phyloP scores from a whole-genome alignment of 2,888 invertebrate species.

The Imbricaverruca yamaguchii region DNA sequence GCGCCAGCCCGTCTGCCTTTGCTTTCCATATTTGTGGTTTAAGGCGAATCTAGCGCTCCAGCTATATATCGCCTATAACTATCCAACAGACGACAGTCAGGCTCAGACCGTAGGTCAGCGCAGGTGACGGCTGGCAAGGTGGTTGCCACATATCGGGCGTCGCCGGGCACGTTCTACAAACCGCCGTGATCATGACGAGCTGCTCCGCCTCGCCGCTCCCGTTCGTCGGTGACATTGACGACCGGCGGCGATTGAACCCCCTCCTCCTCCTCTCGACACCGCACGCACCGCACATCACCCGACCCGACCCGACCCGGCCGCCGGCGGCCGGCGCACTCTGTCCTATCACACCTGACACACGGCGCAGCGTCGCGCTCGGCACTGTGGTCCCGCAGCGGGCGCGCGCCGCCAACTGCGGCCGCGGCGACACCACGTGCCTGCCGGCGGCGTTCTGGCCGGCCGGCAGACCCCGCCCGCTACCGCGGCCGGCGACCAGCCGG shows the following conservation, averaged over 20 bases:
- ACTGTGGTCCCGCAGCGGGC: neutral
- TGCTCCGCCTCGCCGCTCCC: no score
- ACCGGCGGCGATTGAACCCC: neutral
- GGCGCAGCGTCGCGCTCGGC: neutral
- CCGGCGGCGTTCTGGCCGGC: neutral
- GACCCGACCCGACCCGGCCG: neutral
- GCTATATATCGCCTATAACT: no score
- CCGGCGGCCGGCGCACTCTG: no score
- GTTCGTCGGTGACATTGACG: neutral
- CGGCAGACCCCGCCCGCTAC: conserved; percentile 1
- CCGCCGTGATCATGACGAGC: neutral
- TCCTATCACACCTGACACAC: no score
- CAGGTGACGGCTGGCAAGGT: no score
- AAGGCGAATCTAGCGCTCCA: no score
- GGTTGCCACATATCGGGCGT: no score
- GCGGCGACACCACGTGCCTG: conserved; percentile 3
- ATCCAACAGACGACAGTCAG: no score
- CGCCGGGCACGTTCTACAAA: neutral
- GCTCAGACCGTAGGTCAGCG: no score
- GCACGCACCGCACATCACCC: neutral
- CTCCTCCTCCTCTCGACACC: neutral
- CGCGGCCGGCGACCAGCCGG: neutral
- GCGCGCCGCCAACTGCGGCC: conserved; percentile 4
- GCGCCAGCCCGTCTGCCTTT: no score
- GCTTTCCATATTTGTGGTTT: no score